Evolutionary conservation across 2,113 vertebrate species (phyloP).

Genomic region (Tauraco erythrolophus): DNA sequence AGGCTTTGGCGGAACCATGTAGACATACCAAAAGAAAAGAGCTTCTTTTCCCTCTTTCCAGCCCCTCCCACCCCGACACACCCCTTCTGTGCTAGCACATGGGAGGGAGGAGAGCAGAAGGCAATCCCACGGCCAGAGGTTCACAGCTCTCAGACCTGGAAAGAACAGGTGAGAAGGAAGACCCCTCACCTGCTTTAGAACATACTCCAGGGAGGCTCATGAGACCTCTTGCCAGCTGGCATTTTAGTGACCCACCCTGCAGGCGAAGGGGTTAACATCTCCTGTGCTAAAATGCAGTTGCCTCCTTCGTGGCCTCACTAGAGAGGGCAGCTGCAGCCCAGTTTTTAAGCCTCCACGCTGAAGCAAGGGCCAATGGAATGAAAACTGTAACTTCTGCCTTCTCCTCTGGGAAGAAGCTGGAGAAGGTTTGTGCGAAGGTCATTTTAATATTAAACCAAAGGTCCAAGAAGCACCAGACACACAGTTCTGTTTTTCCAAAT

Average conservation of each 20-base stretch:
- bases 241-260: not conserved
- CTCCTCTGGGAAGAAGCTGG: slow-evolving; percentile 35
- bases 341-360: not conserved
- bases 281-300: not conserved
- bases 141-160: not conserved
- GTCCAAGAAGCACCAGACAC: slow-evolving; percentile 11
- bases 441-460: slow-evolving; percentile 14
- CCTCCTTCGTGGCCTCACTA: not conserved
- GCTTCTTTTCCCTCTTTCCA: not conserved
- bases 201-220: not conserved
- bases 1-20: not conserved
- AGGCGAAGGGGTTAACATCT: not conserved
- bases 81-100: not conserved
- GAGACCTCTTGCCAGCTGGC: not conserved
- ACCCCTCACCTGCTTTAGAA: not conserved
- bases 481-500: slow-evolving; percentile 37
- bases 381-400: not conserved
- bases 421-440: not conserved
- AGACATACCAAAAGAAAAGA: not conserved
- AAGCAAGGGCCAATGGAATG: not conserved
- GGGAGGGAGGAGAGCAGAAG: not conserved
- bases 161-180: not conserved
- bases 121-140: not conserved
- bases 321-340: not conserved
- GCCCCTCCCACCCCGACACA: not conserved